Evolutionary conservation across 2,888 invertebrate genomes (phyloP), one percentile per base, ranked within the genome.

Genomic region (Allophyes oxyacanthae): DNA sequence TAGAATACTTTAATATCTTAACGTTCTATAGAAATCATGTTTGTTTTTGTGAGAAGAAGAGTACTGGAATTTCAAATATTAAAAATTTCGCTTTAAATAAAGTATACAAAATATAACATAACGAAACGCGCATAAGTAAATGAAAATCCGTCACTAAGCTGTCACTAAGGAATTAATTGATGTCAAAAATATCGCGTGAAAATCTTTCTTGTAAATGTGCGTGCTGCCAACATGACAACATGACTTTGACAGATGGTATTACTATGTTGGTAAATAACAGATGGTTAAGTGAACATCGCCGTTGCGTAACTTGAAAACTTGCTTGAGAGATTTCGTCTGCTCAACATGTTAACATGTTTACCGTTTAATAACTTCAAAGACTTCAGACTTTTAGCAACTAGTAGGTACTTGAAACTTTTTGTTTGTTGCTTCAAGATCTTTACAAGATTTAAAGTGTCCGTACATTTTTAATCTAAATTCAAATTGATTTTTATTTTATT

Each of bases 291-390:
- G 64, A 61, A 65, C 49, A 61, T 60, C 66, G 13, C 28, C 13
- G 45, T 72, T 74, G 56, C 71, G 74, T 70, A 74, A 72, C 49
- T 43, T 38, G 28, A 63, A 69, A 70, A 74, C 55, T 59, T 51
- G 72, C 56, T 67, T 56, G 30, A 14, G 44, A 63, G 41, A 57
- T 62, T 69, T 71, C 44, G n/a, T 58, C 41, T 52, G 30, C 25
- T 50, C 36, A 43, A 44, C 46, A 44, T 36, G 36, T n/a, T 1
- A 54, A 45, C 40, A 38, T 66, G 11, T 48, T n/a, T 41, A 36
- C 33, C 36, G 14, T 15, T 34, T 20, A 51, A 51, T 51, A 46
- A 43, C 46, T 58, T 59, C 38, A 26, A 48, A 38, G 6, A 14
- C n/a, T 43, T 13, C 28, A 32, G 9, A 28, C 9, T 9, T 37